Conservation (phyloP, 2,113 vertebrate genomes). For the Octodon degus region DNA sequence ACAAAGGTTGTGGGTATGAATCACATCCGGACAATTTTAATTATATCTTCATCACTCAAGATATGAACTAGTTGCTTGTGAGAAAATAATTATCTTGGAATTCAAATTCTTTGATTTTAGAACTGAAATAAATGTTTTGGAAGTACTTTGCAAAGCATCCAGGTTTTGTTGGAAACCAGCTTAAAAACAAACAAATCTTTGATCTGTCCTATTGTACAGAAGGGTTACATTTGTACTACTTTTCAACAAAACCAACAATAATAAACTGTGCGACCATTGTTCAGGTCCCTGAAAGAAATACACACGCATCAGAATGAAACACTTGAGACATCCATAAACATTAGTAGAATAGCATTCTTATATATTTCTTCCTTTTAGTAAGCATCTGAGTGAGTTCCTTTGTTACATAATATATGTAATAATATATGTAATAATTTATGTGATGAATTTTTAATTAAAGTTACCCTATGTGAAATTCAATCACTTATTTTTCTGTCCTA, state of each 20-base stretch:
- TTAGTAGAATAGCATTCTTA: conserved; percentile 56
- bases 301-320: conserved; percentile 57
- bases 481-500: background rate
- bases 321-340: conserved; percentile 50
- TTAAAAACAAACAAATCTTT: conserved; percentile 7
- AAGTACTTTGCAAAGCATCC: background rate
- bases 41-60: conserved; percentile 49
- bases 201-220: accelerated
- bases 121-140: conserved; percentile 42
- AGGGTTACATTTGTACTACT: background rate
- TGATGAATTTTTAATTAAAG: conserved; percentile 53
- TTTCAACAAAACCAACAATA: conserved; percentile 62
- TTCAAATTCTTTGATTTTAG: conserved; percentile 16
- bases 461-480: background rate
- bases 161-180: background rate
- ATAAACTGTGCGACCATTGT: conserved; percentile 35
- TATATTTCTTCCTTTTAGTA: conserved; percentile 64
- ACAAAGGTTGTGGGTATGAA: background rate
- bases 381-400: conserved; percentile 35
- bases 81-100: conserved; percentile 19
- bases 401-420: conserved; percentile 65
- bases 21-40: background rate
- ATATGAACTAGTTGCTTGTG: conserved; percentile 8
- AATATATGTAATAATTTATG: too few relatives aligned
- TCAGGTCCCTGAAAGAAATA: conserved; percentile 61